Evolutionary conservation across 2,888 invertebrate species (phyloP).

Genomic region (Platyscelio sp.): DNA sequence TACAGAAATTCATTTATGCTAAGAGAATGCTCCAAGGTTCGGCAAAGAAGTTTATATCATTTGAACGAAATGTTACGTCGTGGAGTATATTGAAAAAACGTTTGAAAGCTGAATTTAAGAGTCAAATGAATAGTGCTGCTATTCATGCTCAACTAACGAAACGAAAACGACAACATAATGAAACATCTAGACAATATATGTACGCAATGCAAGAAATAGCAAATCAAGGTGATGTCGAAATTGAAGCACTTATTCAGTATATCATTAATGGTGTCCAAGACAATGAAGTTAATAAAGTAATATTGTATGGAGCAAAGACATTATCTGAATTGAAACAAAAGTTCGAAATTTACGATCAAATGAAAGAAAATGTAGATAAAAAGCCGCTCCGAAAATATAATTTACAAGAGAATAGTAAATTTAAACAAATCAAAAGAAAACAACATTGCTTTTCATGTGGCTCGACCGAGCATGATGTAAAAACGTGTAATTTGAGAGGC

Average conservation of each 20-base stretch:
- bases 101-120: conserved; percentile 60
- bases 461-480: conserved; percentile 18
- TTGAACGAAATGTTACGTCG: conserved; percentile 36
- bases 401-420: neutral
- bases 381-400: neutral
- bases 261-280: conserved; percentile 67
- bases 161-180: conserved; percentile 44
- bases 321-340: conserved; percentile 48
- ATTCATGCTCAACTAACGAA: conserved; percentile 49
- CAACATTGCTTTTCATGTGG: conserved; percentile 61
- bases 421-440: neutral
- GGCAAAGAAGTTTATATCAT: conserved; percentile 54
- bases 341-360: conserved; percentile 59
- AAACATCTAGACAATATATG: conserved; percentile 61
- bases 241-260: conserved; percentile 64
- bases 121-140: conserved; percentile 51
- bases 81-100: conserved; percentile 50
- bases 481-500: conserved; percentile 35
- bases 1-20: conserved; percentile 64
- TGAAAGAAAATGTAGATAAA: conserved; percentile 32
- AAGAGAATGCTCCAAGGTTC: conserved; percentile 62
- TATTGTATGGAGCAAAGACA: conserved; percentile 39
- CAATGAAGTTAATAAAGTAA: conserved; percentile 52
- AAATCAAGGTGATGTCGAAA: conserved; percentile 61
- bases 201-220: conserved; percentile 68